Evolutionary conservation across 1,140 invertebrate genomes (phyloP).

Genomic region (Ylistrum balloti): DNA sequence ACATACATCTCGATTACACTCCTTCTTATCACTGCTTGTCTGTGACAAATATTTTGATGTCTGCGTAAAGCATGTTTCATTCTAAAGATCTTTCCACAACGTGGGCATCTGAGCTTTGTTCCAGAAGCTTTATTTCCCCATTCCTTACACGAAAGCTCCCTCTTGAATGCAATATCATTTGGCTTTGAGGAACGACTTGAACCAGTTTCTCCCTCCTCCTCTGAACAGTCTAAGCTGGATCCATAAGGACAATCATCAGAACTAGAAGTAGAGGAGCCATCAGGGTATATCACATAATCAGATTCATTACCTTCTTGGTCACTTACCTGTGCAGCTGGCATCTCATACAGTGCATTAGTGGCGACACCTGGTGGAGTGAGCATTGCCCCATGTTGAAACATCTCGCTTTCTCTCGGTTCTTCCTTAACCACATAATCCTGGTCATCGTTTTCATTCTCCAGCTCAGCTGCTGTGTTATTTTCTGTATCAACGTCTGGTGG

Average conservation of each 20-base stretch:
- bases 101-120: neutral
- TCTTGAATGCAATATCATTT: neutral
- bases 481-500: neutral
- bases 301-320: conserved; percentile 27
- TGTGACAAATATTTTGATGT: neutral
- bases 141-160: neutral
- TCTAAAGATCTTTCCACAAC: neutral
- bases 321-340: conserved; percentile 31
- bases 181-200: neutral
- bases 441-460: neutral
- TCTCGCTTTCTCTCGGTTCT: neutral
- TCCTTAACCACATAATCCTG: neutral
- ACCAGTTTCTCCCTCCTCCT: neutral
- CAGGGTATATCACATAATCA: conserved; percentile 14
- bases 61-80: neutral
- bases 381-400: conserved; percentile 26
- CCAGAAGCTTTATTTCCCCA: neutral
- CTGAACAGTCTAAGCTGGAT: neutral
- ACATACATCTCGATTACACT: neutral
- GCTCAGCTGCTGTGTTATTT: neutral
- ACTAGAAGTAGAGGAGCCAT: conserved; percentile 27
- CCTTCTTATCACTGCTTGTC: neutral
- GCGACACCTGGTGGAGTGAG: neutral
- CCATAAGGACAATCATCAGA: neutral
- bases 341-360: neutral